These are phyloP conservation scores for Idaea straminata DNA, from an alignment of 2,888 invertebrate genomes.

Conservation along the genomic window DNA sequence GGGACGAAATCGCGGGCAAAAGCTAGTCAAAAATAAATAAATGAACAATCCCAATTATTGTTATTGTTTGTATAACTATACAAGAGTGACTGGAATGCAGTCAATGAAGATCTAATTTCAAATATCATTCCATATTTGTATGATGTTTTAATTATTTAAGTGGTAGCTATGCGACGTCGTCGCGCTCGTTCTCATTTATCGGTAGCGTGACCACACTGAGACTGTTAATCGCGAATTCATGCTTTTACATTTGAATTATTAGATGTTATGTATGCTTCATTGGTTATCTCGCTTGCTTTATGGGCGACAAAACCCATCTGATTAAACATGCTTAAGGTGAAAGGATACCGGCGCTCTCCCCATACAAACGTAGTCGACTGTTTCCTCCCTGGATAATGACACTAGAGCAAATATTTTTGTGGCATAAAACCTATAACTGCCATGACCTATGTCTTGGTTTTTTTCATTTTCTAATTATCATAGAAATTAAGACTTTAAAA, in stretches of 20 bases:
- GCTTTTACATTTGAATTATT: slow-evolving; percentile 37
- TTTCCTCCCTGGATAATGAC: too few species aligned
- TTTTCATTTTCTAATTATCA: too few species aligned
- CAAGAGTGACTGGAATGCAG: slow-evolving; percentile 16
- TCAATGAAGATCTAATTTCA: slow-evolving; percentile 35
- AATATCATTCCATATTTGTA: slow-evolving; percentile 31
- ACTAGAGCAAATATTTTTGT: too few species aligned
- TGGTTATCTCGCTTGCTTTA: slow-evolving; percentile 23
- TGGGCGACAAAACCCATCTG: slow-evolving; percentile 12
- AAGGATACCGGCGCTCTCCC: too few species aligned
- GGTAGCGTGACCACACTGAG: slow-evolving; percentile 50
- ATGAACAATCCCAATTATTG: not conserved
- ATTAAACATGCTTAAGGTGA: slow-evolving; percentile 2
- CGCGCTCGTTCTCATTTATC: slow-evolving; percentile 44
- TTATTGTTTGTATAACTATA: not conserved
- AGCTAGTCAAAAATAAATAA: too few species aligned
- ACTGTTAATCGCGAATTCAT: slow-evolving; percentile 48
- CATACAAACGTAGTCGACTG: too few species aligned
- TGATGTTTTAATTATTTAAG: slow-evolving; percentile 64
- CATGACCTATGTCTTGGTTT: too few species aligned
- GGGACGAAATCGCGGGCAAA: too few species aligned
- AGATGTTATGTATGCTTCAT: slow-evolving; percentile 35
- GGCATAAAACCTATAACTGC: too few species aligned
- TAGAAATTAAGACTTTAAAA: too few species aligned
- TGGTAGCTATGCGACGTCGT: slow-evolving; percentile 35